These are phyloP conservation scores for Tokudaia muenninki DNA, from an alignment of 2,797 vertebrate species.

Conservation along the genomic window DNA sequence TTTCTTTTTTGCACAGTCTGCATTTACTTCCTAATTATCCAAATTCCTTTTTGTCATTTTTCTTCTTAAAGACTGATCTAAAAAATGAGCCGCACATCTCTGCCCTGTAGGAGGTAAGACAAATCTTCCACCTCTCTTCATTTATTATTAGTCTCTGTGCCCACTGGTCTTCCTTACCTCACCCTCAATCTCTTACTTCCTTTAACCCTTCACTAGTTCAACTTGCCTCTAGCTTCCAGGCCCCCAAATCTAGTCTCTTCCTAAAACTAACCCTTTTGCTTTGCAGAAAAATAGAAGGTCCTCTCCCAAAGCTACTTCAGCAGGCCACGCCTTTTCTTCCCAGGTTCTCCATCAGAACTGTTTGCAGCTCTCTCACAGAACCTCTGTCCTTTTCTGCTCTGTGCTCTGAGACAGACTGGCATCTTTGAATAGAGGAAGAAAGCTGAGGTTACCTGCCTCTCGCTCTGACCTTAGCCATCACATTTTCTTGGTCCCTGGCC, in stretches of 20 bases:
- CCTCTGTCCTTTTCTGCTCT: background rate
- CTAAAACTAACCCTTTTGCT: background rate
- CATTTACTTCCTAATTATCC: slow-evolving; percentile 88
- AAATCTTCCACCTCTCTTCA: slow-evolving; percentile 74
- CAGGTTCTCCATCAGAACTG: background rate
- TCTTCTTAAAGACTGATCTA: slow-evolving; percentile 83
- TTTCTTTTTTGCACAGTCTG: slow-evolving; percentile 85
- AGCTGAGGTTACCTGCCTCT: slow-evolving; percentile 8
- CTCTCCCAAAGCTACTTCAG: background rate
- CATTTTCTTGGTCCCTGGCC: fast-evolving
- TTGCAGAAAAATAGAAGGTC: background rate
- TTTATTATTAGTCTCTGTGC: slow-evolving; percentile 73
- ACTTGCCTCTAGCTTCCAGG: background rate
- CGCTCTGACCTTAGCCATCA: background rate
- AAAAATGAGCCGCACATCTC: slow-evolving; percentile 80
- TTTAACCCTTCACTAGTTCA: slow-evolving; percentile 73
- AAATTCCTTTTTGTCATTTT: slow-evolving; percentile 85
- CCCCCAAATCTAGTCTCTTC: background rate
- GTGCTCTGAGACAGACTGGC: background rate
- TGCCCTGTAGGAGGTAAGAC: slow-evolving; percentile 81
- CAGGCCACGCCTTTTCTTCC: background rate
- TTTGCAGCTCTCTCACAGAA: background rate
- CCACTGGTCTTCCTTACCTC: slow-evolving; percentile 52
- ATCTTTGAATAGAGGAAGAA: slow-evolving; percentile 66
- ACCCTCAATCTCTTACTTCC: slow-evolving; percentile 46